These are phyloP conservation scores for Exocentrus adspersus DNA, from an alignment of 2,888 invertebrate species.

Conservation along the genomic window DNA sequence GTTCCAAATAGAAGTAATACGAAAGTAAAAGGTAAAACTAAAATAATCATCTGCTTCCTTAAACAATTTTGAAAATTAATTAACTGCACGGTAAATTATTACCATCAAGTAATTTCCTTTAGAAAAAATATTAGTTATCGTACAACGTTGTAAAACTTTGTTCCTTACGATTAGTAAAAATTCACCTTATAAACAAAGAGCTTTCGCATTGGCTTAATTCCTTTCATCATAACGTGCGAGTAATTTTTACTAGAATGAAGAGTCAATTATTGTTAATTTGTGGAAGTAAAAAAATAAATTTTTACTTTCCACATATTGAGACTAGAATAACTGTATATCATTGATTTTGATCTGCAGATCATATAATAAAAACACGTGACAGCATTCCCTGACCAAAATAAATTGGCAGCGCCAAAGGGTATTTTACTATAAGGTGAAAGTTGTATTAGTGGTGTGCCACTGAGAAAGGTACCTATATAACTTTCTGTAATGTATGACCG, in stretches of 20 bases:
- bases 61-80: neutral
- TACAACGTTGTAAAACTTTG: no score
- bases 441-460: neutral
- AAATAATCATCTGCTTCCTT: neutral
- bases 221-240: no score
- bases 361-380: neutral
- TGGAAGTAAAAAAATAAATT: neutral
- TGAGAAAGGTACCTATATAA: neutral
- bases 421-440: conserved; percentile 6
- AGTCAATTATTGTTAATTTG: no score
- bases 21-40: neutral
- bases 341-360: neutral
- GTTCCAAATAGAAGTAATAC: neutral
- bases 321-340: neutral
- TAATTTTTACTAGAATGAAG: no score
- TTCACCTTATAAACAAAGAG: no score
- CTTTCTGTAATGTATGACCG: neutral
- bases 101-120: neutral
- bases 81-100: neutral
- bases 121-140: neutral
- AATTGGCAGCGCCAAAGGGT: conserved; percentile 1
- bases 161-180: no score
- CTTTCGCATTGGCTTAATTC: no score
- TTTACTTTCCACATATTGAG: neutral
- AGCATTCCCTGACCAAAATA: neutral